Evolutionary conservation across 2,797 vertebrate genomes (phyloP), one percentile per base, ranked within the genome.

Genomic region (Helarctos malayanus): DNA sequence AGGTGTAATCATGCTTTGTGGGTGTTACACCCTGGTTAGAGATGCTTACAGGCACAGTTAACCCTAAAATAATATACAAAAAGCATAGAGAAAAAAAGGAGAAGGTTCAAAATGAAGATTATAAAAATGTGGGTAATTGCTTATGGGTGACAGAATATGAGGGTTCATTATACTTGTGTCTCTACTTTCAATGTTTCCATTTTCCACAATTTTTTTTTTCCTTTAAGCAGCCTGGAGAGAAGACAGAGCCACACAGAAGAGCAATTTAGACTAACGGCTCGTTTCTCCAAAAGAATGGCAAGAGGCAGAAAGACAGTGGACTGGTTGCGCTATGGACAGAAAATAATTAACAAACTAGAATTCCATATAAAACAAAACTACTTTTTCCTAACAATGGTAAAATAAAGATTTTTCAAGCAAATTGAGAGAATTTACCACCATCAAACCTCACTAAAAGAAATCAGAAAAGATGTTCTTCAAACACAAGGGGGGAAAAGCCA

Each of bases 121-220:
- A 47, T 49, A 25, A 32, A 27, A 41, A 35, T 0, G 1, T 6
- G 16, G 69, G 6, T 11, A 32, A 25, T 14, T 5, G 14, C 63
- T 6, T 16, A 10, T 16, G 15, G 27, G 29, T 2, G 29, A 14
- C 19, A 9, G 56, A 5, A 32, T 13, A 0, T 0, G 7, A 21
- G 14, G 2, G 18, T 15, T 57, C 54, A 2, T 19, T 7, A 8
- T 0, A 3, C 32, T 27, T 23, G 88, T 12, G 49, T 23, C 69
- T 90, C 91, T 8, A 23, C 41, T 82, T 68, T 27, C 65, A 21
- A 16, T 19, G 47, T 3, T 45, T 73, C 57, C 5, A 18, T 63
- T 92, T 19, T 47, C 78, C 38, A 54, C 7, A 35, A 65, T 14
- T 41, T 41, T 41, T 41, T 41, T 19, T 32, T 63, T 81, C 15